A percentile compares a stretch with the other conserved stretches of the same genome.
phyloP scores from a whole-genome alignment of 2,113 vertebrate species.

The Parotia lawesii region DNA sequence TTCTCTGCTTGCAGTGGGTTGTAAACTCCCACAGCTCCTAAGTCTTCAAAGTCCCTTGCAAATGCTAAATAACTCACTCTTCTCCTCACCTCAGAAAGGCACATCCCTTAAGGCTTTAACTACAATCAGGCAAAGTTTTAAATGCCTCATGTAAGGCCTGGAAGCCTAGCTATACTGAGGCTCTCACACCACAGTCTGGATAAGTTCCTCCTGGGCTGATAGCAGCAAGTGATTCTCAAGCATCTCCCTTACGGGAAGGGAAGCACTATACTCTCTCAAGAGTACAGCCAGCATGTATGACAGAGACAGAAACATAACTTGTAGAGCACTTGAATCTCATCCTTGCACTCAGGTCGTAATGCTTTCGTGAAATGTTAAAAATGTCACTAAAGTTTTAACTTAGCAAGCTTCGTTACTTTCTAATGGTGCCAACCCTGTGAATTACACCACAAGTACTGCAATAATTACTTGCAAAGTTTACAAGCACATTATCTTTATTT shows the following conservation, averaged over 20 bases:
- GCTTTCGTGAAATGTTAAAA: not conserved
- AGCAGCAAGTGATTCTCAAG: not conserved
- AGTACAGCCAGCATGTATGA: accelerated
- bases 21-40: not conserved
- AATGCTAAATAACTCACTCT: not conserved
- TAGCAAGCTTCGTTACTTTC: not conserved
- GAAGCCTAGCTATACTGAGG: not conserved
- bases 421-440: not conserved
- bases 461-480: not conserved
- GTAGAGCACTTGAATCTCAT: not conserved
- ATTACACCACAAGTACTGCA: not conserved
- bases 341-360: not conserved
- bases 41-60: not conserved
- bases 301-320: not conserved
- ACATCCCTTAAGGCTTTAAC: not conserved
- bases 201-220: not conserved
- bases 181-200: not conserved
- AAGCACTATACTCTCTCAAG: accelerated
- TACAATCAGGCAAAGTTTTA: not conserved
- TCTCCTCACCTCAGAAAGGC: not conserved
- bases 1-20: not conserved
- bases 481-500: not conserved
- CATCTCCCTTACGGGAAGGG: accelerated
- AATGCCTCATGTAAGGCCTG: not conserved
- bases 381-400: not conserved